Evolutionary conservation across 2,888 invertebrate species (phyloP), one percentile per base, ranked within the genome.

Genomic region (Furcula furcula): DNA sequence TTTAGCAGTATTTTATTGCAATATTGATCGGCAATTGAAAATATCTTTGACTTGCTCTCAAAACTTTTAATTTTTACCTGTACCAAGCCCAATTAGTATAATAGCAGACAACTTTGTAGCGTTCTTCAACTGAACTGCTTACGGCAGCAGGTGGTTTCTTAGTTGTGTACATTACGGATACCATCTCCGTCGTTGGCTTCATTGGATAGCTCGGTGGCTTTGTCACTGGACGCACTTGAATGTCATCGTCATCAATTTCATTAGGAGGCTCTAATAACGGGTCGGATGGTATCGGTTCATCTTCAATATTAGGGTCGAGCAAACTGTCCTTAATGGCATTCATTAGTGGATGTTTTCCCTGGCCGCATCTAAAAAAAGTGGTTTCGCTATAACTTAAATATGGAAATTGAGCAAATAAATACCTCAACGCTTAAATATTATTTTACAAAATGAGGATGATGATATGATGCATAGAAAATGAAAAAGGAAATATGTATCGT

Each of bases 41-140:
- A n/a, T n/a, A n/a, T n/a, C n/a, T n/a, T n/a, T n/a, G n/a, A n/a
- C n/a, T n/a, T n/a, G n/a, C n/a, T n/a, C n/a, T n/a, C n/a, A n/a
- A n/a, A n/a, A n/a, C n/a, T n/a, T n/a, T n/a, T 9, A 10, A 11
- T 23, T 22, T 11, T 57, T 73, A 89, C 89, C 89, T 89, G 77
- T 97, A 97, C 96, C 96, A 97, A 14, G 97, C 96, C 97, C 97
- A 97, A 67, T 97, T 97, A 0, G 97, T 97, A 72, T 96, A 97
- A 68, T 97, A 97, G 63, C 97, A 97, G 3, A 97, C 93, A 0
- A 97, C 93, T 85, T 96, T 97, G 62, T 91, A 96, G 36, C 71
- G 66, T 46, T 83, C 82, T 41, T 79, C 75, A 34, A 65, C 34
- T 25, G 28, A 26, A 5, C 68, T 55, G 33, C 47, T 58, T 12